These are phyloP conservation scores for Patella caerulea DNA, from an alignment of 2,888 invertebrate genomes.

Conservation along the genomic window DNA sequence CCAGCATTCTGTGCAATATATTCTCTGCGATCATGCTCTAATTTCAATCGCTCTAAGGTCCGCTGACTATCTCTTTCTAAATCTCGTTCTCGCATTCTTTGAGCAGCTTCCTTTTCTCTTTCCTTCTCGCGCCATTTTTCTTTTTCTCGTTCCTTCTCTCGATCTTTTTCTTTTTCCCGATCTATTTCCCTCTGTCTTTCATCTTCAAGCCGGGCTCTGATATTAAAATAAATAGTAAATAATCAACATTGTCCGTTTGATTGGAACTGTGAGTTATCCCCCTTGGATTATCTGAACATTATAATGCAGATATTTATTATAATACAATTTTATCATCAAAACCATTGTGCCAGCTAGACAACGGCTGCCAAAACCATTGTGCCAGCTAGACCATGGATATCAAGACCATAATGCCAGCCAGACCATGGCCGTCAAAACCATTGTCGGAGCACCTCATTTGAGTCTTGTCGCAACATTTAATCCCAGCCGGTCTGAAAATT, in stretches of 20 bases:
- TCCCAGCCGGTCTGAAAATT: no score
- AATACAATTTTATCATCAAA: no score
- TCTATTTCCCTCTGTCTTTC: constrained; percentile 50
- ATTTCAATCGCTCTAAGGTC: constrained; percentile 26
- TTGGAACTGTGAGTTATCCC: no score
- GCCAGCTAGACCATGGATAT: no score
- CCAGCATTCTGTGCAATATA: not conserved
- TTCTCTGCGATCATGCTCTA: constrained; percentile 9
- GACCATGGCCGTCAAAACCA: no score
- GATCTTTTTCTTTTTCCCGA: constrained; percentile 51
- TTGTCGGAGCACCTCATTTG: not conserved
- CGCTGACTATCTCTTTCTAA: constrained; percentile 30
- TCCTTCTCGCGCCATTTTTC: constrained; percentile 61
- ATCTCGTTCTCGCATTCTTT: constrained; percentile 40
- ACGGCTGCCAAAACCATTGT: no score
- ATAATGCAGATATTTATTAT: no score
- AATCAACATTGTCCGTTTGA: not conserved
- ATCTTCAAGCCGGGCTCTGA: constrained; percentile 56
- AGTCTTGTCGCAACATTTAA: no score
- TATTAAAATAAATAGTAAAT: constrained; percentile 14
- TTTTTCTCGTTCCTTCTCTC: constrained; percentile 77
- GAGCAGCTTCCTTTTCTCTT: constrained; percentile 73
- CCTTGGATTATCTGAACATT: no score
- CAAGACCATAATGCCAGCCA: no score
- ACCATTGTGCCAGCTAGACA: no score